A percentile compares a stretch with the other conserved stretches of the same genome.
These are phyloP conservation scores for Ormyrus thymus DNA, from an alignment of 2,888 invertebrate species.

Conservation along the genomic window DNA sequence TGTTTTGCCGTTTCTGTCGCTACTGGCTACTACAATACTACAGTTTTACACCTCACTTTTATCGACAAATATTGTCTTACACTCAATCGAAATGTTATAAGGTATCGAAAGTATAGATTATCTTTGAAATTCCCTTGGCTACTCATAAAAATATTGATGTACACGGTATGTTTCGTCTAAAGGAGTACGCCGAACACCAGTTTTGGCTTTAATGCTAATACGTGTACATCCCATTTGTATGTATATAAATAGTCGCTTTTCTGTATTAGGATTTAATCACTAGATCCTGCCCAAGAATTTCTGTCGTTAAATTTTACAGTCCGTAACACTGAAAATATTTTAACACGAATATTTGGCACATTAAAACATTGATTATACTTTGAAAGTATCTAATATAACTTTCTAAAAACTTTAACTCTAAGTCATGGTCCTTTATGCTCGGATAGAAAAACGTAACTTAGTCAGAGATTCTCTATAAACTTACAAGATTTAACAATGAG, in stretches of 20 bases:
- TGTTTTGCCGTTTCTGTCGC: conserved; percentile 15
- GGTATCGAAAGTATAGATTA: conserved; percentile 55
- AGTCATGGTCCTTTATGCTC: conserved; percentile 44
- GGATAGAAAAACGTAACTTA: conserved; percentile 49
- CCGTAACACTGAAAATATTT: conserved; percentile 70
- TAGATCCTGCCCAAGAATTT: conserved; percentile 21
- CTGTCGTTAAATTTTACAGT: conserved; percentile 43
- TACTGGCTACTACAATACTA: conserved; percentile 3
- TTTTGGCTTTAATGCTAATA: conserved; percentile 32
- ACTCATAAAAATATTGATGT: conserved; percentile 56
- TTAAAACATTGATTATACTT: conserved; percentile 65
- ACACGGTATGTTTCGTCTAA: conserved; percentile 14
- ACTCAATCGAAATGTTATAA: conserved; percentile 48
- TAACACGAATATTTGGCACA: conserved; percentile 74
- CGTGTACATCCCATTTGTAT: conserved; percentile 31
- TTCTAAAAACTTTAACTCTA: conserved; percentile 50
- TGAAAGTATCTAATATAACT: conserved; percentile 52
- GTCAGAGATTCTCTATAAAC: conserved; percentile 30
- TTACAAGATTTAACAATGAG: conserved; percentile 40
- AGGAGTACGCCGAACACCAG: conserved; percentile 3
- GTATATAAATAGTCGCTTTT: conserved; percentile 55
- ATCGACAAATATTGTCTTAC: conserved; percentile 53
- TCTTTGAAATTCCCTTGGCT: conserved; percentile 43
- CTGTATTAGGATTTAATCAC: conserved; percentile 40
- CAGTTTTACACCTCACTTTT: conserved; percentile 1